Evolutionary conservation across 2,888 invertebrate genomes (phyloP), one percentile per base, ranked within the genome.

Genomic region (Trimorus sp.): DNA sequence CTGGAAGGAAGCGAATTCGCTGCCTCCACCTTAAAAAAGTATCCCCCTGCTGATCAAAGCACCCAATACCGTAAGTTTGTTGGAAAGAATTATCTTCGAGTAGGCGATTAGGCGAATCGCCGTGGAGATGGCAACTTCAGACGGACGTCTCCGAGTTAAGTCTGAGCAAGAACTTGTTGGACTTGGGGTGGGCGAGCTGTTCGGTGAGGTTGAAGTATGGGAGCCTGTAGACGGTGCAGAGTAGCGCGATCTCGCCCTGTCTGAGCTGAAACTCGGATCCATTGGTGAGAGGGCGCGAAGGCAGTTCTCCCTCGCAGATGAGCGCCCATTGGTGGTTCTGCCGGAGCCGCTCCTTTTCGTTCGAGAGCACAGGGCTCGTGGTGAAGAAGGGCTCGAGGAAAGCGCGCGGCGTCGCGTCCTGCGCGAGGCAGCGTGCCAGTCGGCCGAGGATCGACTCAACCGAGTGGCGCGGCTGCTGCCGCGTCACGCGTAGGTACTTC

Each of bases 121-220:
- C 26, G 2, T 26, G 26, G 26, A 26, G 1, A 4, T 26, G 26
- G 26, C 45, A n/a, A n/a, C n/a, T 38, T 84, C 96, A 99, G 92
- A 99, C 99, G 0, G 98, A 98, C 58, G 99, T 99, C 92, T 99
- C 99, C 0, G 98, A 98, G 90, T 98, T 99, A 58, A 99, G 93
- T 90, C 98, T 94, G 84, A 99, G 93, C 66, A 98, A 96, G 94
- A 99, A 99, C 91, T 98, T 96, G 92, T 98, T 98, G 88, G 96
- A 97, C 92, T 98, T 98, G 0, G 98, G 98, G 93, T 99, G 98
- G 14, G 98, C 97, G 0, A 98, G 97, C 92, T 99, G 98, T 91
- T 99, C 99, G 0, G 97, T 96, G 51, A 99, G 93, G 92, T 97
- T 97, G 90, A 99, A 97, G 92, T 98, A 98, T 0, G 99, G 99